phyloP scores from a whole-genome alignment of 1,140 invertebrate species.

The Ceratina calcarata region DNA sequence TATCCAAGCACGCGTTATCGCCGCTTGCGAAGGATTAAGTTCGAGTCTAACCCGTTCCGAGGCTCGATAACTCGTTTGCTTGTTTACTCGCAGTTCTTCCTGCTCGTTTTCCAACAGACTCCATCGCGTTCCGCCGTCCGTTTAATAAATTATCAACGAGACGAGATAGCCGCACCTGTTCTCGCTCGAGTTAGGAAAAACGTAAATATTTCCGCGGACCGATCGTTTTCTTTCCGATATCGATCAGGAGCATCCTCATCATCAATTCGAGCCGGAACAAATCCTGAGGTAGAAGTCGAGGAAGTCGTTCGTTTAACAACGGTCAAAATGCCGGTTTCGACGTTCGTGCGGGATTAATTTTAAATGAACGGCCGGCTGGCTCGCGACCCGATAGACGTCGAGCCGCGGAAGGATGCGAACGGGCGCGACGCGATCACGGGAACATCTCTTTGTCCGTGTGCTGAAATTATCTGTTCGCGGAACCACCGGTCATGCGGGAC shows the following conservation, averaged over 20 bases:
- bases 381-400: constrained; percentile 23
- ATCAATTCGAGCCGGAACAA: background rate
- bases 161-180: no score
- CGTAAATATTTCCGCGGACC: no score
- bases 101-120: background rate
- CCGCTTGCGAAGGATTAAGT: constrained; percentile 7
- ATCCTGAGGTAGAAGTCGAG: background rate
- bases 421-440: constrained; percentile 32
- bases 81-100: background rate
- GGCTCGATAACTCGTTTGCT: constrained; percentile 5
- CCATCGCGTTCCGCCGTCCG: no score
- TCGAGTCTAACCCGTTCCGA: background rate
- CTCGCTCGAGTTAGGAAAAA: no score
- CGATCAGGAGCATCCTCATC: background rate
- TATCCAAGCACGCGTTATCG: constrained; percentile 9
- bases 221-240: constrained; percentile 4
- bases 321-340: constrained; percentile 10
- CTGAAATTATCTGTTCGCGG: constrained; percentile 55
- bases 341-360: constrained; percentile 32
- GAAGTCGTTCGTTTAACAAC: constrained; percentile 45
- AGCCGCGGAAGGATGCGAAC: background rate
- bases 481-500: constrained; percentile 46
- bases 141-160: no score
- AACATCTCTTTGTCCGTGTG: constrained; percentile 45
- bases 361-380: constrained; percentile 15